phyloP scores from a whole-genome alignment of 2,113 vertebrate genomes.

The Bothrops jararaca region DNA sequence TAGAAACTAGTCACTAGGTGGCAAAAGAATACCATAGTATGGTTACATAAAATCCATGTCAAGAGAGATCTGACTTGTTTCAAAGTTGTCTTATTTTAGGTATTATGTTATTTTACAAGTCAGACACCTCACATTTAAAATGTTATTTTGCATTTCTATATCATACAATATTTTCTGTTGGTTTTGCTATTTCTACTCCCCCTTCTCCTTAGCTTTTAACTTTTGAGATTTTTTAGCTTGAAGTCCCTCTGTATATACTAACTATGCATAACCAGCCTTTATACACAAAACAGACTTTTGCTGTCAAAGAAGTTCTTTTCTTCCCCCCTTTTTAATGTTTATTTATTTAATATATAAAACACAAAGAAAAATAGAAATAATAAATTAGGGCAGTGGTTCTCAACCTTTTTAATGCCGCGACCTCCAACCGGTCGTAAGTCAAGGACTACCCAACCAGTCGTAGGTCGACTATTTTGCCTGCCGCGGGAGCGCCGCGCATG shows the following conservation, averaged over 20 bases:
- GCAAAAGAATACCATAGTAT: slow-evolving; percentile 55
- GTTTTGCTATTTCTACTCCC: background rate
- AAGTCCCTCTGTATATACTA: background rate
- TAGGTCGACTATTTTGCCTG: too few species aligned
- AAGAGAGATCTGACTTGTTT: rapidly evolving
- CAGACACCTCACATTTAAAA: background rate
- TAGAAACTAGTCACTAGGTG: slow-evolving; percentile 53
- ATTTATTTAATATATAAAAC: too few species aligned
- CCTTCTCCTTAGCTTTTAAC: background rate
- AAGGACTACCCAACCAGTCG: too few species aligned
- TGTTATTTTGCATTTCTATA: background rate
- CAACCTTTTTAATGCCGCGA: too few species aligned
- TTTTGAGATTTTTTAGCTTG: background rate
- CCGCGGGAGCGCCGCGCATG: too few species aligned
- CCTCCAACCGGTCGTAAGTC: too few species aligned
- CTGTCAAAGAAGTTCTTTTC: background rate
- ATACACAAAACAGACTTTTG: background rate
- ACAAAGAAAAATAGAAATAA: too few species aligned
- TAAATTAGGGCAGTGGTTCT: too few species aligned
- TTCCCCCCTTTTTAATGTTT: too few species aligned
- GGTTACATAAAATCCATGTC: background rate
- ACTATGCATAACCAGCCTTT: background rate
- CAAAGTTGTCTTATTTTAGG: background rate
- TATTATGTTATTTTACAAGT: background rate
- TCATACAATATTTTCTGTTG: background rate